Base-by-base conservation (phyloP, 2,113 vertebrate species). In the Otis tarda region DNA sequence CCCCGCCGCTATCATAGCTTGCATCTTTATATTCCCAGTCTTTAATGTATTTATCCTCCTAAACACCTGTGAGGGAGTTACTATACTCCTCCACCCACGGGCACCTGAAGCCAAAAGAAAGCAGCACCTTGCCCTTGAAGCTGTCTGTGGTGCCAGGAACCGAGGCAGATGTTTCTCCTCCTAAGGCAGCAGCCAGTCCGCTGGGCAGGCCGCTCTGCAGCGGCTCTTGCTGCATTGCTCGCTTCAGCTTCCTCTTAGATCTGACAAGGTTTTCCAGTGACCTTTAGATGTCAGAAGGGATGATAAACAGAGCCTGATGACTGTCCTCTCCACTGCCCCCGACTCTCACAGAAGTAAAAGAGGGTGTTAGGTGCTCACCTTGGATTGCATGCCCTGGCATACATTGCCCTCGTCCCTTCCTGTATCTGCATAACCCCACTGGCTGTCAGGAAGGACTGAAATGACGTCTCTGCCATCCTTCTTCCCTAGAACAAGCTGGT, bases 341-440 rank as follows among this genome's bases (percentile, higher is more conserved):
- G 12, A 9, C 21, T 59, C 17, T 23, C 59, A 4, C 0, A 20
- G 33, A n/a, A 14, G 4, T 8, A 19, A 2, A 0, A 24, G 28
- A 57, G 39, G 37, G 23, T 11, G n/a, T 49, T 30, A 75, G 56
- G 70, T 28, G 52, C 35, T 21, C 3, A 3, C 16, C 39, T 33
- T 49, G 74, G 33, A 21, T 50, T 39, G 35, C 33, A 4, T 1
- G 47, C 65, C 28, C 25, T 37, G 30, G 41, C 7, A 10, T 19
- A 23, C 12, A 0, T 14, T 57, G 39, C 57, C 45, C 57, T 52
- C 41, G 6, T 8, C 82, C 64, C 65, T 68, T 27, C 47, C 49
- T 33, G 0, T 0, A 28, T 12, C 47, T 31, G 53, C 49, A 18
- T 3, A 52, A 23, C 25, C 55, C 28, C 27, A 2, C 25, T 13